A percentile compares a stretch with the other conserved stretches of the same genome.
Conservation (phyloP, 2,113 vertebrate species). For the Apodemus sylvaticus region DNA sequence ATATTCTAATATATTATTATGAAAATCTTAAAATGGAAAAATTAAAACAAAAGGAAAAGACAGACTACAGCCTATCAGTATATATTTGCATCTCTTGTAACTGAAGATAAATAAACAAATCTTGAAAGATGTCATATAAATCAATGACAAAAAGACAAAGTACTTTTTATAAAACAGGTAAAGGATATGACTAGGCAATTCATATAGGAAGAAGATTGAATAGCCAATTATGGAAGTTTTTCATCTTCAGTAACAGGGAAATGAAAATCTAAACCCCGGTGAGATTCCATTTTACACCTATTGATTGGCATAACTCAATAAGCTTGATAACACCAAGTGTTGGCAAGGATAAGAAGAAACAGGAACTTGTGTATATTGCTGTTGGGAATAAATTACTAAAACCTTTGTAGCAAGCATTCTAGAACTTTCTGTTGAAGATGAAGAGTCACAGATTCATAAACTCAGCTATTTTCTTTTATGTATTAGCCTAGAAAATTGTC, state of each 20-base stretch:
- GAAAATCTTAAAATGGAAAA: conserved; percentile 29
- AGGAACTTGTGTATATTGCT: conserved; percentile 11
- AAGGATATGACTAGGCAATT: conserved; percentile 22
- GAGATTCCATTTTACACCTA: conserved; percentile 67
- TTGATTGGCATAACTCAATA: conserved; percentile 51
- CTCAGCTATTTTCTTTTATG: not conserved
- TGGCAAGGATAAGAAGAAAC: conserved; percentile 55
- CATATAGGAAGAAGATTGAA: conserved; percentile 15
- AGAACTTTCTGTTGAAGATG: not conserved
- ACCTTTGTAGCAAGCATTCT: not conserved
- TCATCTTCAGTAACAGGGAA: conserved; percentile 16
- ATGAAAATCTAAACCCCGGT: conserved; percentile 60
- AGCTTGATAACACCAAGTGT: conserved; percentile 61
- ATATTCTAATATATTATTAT: conserved; percentile 3
- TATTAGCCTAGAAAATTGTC: not conserved
- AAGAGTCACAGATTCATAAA: not conserved
- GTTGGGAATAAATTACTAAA: not conserved
- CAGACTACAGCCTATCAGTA: not conserved
- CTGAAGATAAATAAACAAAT: not conserved
- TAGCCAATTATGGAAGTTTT: conserved; percentile 49
- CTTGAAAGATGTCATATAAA: conserved; percentile 35
- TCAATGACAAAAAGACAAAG: conserved; percentile 38
- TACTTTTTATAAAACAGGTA: not conserved
- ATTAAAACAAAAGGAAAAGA: conserved; percentile 34
- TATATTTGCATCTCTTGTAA: conserved; percentile 2